Base-by-base conservation (phyloP, 2,113 vertebrate species). In the Vulpes vulpes region DNA sequence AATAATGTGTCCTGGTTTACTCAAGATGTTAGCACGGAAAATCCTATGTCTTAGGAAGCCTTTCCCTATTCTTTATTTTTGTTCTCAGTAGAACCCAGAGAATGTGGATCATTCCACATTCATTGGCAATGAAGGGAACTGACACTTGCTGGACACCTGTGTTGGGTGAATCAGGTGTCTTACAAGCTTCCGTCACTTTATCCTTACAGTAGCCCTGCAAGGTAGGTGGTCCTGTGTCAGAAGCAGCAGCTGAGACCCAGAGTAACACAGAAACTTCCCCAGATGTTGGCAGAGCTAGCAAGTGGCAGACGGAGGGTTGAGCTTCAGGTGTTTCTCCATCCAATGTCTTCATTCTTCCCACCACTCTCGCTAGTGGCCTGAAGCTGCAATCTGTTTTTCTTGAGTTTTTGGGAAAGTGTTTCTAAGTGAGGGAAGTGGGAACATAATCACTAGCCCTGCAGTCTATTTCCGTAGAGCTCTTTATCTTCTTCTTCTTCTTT, bases 401-500 rank as follows among this genome's bases (percentile, higher is more conserved):
- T 57, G 43, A 3, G 17, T 94, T 67, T 95, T 95, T 87, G 89
- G 74, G 57, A 85, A 73, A 92, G 35, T 60, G 79, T 35, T 93
- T 93, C 32, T 94, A 88, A 90, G 32, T 81, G 55, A 80, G 9
- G 17, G 32, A 49, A 43, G 35, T 84, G 25, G 51, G 23, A 65
- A 64, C 35, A 43, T 71, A 85, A 91, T 89, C 85, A 78, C 43
- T 88, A 81, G 14, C 25, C 20, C 57, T n/a, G 32, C 8, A 19
- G n/a, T 78, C 10, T 82, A 20, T 79, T 76, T 30, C 1, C 82
- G 20, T 84, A 69, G n/a, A 90, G 8, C 16, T 91, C 51, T 89
- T 43, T 43, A 43, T 43, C 6, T 43, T 43, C 43, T 43, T 43
- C 38, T 43, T 43, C 43, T 43, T 43, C 43, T 43, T 43, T 43